A percentile compares a stretch with the other conserved stretches of the same genome.
phyloP scores from a whole-genome alignment of 2,888 invertebrate genomes.

The Diadegma fenestrale region DNA sequence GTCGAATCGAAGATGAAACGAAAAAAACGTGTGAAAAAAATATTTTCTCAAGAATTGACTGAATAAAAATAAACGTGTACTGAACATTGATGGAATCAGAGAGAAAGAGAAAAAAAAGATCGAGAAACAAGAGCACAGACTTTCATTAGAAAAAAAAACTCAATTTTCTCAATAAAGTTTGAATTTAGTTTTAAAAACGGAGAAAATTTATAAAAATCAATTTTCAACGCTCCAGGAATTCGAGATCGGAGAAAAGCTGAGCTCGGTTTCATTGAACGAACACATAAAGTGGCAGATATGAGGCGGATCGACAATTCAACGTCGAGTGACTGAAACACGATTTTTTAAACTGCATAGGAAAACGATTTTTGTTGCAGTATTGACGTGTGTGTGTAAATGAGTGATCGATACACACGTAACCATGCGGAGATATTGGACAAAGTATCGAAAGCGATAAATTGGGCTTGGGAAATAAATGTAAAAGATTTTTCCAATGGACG shows the following conservation, averaged over 20 bases:
- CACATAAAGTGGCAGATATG: constrained; percentile 13
- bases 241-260: neutral
- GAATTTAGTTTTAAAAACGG: no score
- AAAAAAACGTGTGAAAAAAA: neutral
- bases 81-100: constrained; percentile 14
- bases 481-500: neutral
- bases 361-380: neutral
- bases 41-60: neutral
- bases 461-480: neutral
- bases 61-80: constrained; percentile 9
- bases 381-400: constrained; percentile 26
- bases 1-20: constrained; percentile 28
- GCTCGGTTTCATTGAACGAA: constrained; percentile 11
- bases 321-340: constrained; percentile 4
- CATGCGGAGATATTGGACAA: neutral
- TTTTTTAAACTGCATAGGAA: neutral
- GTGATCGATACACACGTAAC: constrained; percentile 8
- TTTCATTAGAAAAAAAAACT: neutral
- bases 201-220: neutral
- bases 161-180: no score
- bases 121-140: constrained; percentile 49
- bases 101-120: neutral
- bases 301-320: constrained; percentile 39
- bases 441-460: neutral
- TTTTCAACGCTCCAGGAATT: neutral